phyloP scores from a whole-genome alignment of 1,140 invertebrate genomes.

The Drosophila bocki region DNA sequence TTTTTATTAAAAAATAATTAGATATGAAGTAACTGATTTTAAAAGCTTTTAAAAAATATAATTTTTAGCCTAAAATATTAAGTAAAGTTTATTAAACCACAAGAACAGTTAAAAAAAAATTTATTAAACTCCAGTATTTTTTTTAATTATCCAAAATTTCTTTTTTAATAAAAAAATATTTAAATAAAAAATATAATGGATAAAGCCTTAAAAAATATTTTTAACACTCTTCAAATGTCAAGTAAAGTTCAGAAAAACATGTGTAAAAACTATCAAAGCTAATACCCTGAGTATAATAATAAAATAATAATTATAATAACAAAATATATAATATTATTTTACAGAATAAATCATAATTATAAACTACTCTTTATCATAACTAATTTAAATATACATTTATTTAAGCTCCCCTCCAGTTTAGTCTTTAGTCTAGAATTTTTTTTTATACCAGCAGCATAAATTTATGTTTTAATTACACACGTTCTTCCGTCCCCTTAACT shows the following conservation, averaged over 20 bases:
- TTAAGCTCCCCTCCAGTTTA: neutral
- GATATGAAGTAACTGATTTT: neutral
- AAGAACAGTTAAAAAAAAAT: neutral
- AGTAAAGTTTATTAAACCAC: neutral
- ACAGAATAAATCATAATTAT: too few species aligned
- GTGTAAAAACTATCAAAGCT: neutral
- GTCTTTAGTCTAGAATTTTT: neutral
- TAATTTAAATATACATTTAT: neutral
- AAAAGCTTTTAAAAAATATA: neutral
- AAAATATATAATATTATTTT: too few species aligned
- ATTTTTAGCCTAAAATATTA: too few species aligned
- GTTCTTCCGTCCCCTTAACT: constrained; percentile 7
- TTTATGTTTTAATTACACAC: constrained; percentile 3
- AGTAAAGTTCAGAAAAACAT: neutral
- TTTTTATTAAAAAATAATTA: neutral
- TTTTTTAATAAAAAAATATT: neutral
- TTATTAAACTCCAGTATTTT: neutral
- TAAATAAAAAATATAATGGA: neutral
- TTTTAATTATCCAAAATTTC: neutral
- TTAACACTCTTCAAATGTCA: neutral
- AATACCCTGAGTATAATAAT: neutral
- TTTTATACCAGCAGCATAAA: neutral
- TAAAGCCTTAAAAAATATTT: neutral
- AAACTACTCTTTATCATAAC: neutral
- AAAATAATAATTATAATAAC: too few species aligned